phyloP scores from a whole-genome alignment of 2,888 invertebrate genomes.

The Halictus quadricinctus region DNA sequence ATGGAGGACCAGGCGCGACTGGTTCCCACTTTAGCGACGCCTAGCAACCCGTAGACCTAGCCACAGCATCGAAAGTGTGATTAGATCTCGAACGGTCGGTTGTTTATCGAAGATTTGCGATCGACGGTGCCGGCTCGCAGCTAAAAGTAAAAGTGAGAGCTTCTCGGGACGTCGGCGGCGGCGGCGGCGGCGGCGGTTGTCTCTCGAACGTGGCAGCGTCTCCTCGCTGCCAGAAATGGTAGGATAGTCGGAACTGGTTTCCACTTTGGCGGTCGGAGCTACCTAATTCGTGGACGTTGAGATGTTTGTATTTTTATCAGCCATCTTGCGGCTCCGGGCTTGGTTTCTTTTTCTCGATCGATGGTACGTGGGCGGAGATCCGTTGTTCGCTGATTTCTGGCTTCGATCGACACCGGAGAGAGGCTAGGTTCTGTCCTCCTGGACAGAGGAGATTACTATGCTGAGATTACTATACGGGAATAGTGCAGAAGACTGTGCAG shows the following conservation, averaged over 20 bases:
- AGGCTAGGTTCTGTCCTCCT: neutral
- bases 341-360: neutral
- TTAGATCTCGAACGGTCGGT: neutral
- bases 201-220: neutral
- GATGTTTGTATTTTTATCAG: slow-evolving; percentile 8
- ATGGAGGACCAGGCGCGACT: neutral
- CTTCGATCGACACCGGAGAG: neutral
- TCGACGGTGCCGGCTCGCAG: neutral
- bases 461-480: neutral
- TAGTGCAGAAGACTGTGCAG: neutral
- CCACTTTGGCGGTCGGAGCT: slow-evolving; percentile 23
- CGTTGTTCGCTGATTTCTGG: neutral
- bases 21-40: neutral
- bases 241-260: slow-evolving; percentile 49
- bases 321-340: neutral
- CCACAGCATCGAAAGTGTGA: neutral
- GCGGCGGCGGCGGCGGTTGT: neutral
- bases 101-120: neutral
- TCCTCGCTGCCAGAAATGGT: slow-evolving; percentile 30
- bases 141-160: slow-evolving; percentile 3
- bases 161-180: neutral
- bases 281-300: slow-evolving; percentile 14
- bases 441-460: neutral
- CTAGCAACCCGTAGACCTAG: neutral
- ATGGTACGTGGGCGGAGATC: neutral